Evolutionary conservation across 2,113 vertebrate species (phyloP).

Genomic region (Centrocercus urophasianus): DNA sequence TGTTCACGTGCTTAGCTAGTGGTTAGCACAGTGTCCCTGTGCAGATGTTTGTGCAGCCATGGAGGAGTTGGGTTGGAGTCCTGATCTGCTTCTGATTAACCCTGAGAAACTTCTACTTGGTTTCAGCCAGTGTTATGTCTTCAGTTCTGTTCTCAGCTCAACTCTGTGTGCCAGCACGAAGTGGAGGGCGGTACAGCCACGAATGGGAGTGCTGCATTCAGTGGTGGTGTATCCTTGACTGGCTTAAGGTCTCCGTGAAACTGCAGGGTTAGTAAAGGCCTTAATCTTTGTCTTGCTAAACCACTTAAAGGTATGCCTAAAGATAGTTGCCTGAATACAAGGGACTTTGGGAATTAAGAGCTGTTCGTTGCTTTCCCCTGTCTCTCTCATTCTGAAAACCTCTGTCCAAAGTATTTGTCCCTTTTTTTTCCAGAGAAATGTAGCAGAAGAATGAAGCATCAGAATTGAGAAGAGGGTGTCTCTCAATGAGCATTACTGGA

Average conservation of each 20-base stretch:
- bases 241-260: not conserved
- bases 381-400: not conserved
- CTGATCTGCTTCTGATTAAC: not conserved
- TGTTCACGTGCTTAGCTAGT: not conserved
- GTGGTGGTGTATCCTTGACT: not conserved
- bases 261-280: not conserved
- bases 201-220: not conserved
- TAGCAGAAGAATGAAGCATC: not conserved
- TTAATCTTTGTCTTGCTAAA: not conserved
- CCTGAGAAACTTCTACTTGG: not conserved
- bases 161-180: not conserved
- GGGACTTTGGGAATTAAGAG: not conserved
- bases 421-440: not conserved
- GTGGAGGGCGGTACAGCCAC: not conserved
- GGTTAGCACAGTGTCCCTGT: not conserved
- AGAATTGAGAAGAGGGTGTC: not conserved
- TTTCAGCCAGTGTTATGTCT: not conserved
- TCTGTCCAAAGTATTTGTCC: not conserved
- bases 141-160: not conserved
- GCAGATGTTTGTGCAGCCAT: not conserved
- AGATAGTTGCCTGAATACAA: not conserved
- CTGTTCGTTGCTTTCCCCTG: not conserved
- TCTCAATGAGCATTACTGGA: accelerated
- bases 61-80: not conserved
- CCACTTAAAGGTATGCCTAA: not conserved